Base-by-base conservation (phyloP, 1,140 invertebrate species). In the Trypoxylus dichotomus region DNA sequence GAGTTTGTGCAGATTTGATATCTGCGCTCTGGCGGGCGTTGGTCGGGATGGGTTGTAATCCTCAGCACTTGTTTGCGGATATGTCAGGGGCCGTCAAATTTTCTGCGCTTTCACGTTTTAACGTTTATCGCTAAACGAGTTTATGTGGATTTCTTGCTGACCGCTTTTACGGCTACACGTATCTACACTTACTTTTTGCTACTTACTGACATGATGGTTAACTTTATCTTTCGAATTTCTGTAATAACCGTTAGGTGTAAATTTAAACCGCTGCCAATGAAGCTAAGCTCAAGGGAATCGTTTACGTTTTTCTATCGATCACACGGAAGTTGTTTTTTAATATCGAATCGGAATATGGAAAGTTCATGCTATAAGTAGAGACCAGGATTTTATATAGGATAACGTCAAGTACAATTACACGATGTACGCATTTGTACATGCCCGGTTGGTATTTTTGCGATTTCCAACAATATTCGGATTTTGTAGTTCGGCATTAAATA, bases 61-160 rank as follows among this genome's bases (percentile, higher is more conserved):
- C 60, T 29, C 24, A 5, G 24, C 21, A 29, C 27, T 68, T 68
- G 60, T 68, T 68, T 68, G 60, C 60, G 60, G 60, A 68, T 24
- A 68, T 68, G 60, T 68, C 60, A 68, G 27, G 60, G 21, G 60
- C 21, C 60, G 24, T 68, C 60, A 68, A 68, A 68, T 68, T 68
- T 68, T 68, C 27, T 27, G 60, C 60, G 27, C 60, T 68, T 68
- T 25, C 47, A 25, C 27, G 60, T 29, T 68, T 68, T 29, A 29
- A 68, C 27, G 60, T 68, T 68, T 68, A 27, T 24, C 47, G 47
- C 47, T 54, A 54, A 54, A 54, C 47, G 47, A 68, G 60, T 68
- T 68, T 29, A 27, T 68, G 60, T 68, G 60, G 60, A 68, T 68
- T 27, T 68, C 60, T 68, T 68, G 60, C 60, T 68, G 60, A 68